Base-by-base conservation (phyloP, 1,140 invertebrate species). In the Ceratitis capitata region DNA sequence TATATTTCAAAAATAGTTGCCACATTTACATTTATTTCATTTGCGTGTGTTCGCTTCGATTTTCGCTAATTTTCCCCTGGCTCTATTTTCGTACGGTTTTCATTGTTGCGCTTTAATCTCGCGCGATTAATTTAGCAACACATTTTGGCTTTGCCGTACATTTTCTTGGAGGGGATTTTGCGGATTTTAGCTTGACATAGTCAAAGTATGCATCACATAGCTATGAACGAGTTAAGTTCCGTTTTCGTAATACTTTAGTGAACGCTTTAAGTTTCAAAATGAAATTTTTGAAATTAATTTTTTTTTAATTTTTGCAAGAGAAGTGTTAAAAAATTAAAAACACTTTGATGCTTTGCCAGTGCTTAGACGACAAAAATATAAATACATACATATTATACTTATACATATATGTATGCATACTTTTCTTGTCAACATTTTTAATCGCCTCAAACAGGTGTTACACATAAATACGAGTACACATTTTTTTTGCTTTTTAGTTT, bases 361-460 rank as follows among this genome's bases (percentile, higher is more conserved):
- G 26, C n/a, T n/a, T n/a, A n/a, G n/a, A n/a, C n/a, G n/a, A n/a
- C n/a, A n/a, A n/a, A n/a, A n/a, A n/a, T n/a, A n/a, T n/a, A n/a
- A n/a, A n/a, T n/a, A n/a, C 23, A 61, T 29, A 32, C n/a, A 29
- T 61, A n/a, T n/a, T n/a, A n/a, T n/a, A n/a, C n/a, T n/a, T 69
- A 16, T 69, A 42, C 14, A 16, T 23, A 78, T n/a, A 42, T 45
- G n/a, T n/a, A 26, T 23, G 45, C 16, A 78, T 45, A 6, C n/a
- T 45, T 26, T 35, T 78, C 69, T 45, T 12, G 42, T 78, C 23
- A 47, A 23, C 19, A 45, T 78, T 78, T 78, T 78, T 47, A 35
- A 78, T 26, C 42, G 69, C 69, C 69, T 19, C 69, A 78, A 78
- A 78, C 69, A 78, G 69, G 69, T 78, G 69, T 42, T n/a, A n/a